Evolutionary conservation across 1,140 invertebrate genomes (phyloP), one percentile per base, ranked within the genome.

Genomic region (Phymastichus coffea): DNA sequence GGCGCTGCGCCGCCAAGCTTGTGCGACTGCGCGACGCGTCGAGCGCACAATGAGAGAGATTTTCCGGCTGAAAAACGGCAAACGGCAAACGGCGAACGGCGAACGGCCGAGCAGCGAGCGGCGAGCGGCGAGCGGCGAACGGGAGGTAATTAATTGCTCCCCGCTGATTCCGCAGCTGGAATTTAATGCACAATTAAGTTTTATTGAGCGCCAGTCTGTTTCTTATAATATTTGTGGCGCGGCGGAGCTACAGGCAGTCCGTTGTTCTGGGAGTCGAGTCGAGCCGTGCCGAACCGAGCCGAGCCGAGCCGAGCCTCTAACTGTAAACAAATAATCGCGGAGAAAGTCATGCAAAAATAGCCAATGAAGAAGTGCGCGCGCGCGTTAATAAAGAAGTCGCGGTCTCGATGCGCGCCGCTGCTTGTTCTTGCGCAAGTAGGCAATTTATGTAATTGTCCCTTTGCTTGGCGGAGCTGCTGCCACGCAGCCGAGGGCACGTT

Each of bases 381-480:
- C 22, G 12, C 37, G 9, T 75, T 77, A 76, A 77, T 77, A 77
- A 76, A 77, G 73, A 73, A 76, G 74, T 74, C 70, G 69, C 73
- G 71, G 71, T 77, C 76, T 77, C 74, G 76, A 76, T 75, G 68
- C 67, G 53, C 67, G 57, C 47, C 26, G 1, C 44, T 43, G 14
- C 17, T 57, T 54, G 37, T 9, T 19, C 28, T 33, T 12, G 17
- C 22, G 15, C 49, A 25, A 38, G n/a, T 23, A 26, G 15, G 49
- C 49, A 53, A 53, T 53, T 53, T 53, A 53, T 43, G 38, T 53
- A 43, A 53, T 53, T 53, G 38, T 53, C 51, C 41, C 41, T 41
- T 53, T 53, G 23, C 28, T n/a, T n/a, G n/a, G n/a, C n/a, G n/a
- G n/a, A n/a, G n/a, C n/a, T 51, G 3, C 48, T 20, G 23, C n/a